Evolutionary conservation across 2,113 vertebrate species (phyloP).

Genomic region (Gadus chalcogrammus): DNA sequence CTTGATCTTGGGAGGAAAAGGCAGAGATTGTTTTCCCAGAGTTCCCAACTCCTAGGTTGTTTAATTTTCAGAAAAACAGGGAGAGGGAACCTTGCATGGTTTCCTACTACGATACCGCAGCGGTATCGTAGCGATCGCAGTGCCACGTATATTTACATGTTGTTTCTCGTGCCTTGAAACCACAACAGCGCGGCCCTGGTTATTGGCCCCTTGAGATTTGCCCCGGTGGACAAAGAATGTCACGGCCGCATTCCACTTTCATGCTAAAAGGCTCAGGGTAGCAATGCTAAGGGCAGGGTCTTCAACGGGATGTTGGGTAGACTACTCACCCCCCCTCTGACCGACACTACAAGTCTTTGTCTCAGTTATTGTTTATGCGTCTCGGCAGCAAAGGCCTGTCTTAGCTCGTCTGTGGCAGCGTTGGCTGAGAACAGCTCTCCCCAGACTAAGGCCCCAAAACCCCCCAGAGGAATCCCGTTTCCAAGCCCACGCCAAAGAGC

Average conservation of each 20-base stretch:
- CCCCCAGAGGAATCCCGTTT: conserved; percentile 2
- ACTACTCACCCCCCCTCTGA: conserved; percentile 7
- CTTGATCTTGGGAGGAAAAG: conserved; percentile 50
- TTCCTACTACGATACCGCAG: conserved; percentile 6
- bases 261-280: conserved; percentile 9
- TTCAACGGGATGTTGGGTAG: conserved; percentile 14
- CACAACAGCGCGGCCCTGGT: conserved; percentile 48
- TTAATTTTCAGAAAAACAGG: not conserved
- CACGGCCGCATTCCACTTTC: conserved; percentile 38
- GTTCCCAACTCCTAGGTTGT: conserved; percentile 18
- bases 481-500: not conserved
- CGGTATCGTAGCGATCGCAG: not conserved
- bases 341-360: not conserved
- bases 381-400: not conserved
- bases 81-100: conserved; percentile 15
- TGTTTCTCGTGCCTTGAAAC: conserved; percentile 22
- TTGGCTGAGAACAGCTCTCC: conserved; percentile 10
- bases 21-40: conserved; percentile 12
- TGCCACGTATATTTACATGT: conserved; percentile 46
- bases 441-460: not conserved
- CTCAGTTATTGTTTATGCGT: conserved; percentile 28
- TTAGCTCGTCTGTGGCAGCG: not conserved
- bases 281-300: not conserved
- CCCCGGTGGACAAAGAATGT: conserved; percentile 12
- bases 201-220: conserved; percentile 28